Base-by-base conservation (phyloP, 2,113 vertebrate species). In the Toxotes jaculatrix region DNA sequence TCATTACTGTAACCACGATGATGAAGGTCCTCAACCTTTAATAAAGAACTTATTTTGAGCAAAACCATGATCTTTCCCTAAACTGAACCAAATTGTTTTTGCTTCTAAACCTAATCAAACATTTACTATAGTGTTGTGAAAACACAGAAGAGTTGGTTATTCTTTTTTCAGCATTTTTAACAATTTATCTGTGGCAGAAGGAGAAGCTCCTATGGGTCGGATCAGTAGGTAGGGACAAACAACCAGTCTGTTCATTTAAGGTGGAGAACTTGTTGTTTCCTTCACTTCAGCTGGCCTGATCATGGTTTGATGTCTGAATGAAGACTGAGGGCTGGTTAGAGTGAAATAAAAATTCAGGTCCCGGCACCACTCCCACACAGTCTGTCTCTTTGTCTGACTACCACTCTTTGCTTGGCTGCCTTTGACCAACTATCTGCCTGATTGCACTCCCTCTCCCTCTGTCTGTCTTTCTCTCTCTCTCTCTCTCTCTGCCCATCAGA, bases 351-450 rank as follows among this genome's bases (percentile, higher is more conserved):
- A 85, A 90, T 91, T 84, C 86, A 79, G 79, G 73, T 82, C 85
- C 31, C 36, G 53, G 72, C 79, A 70, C 74, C 67, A 70, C 83
- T 88, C 89, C 87, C 72, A 80, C 82, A 47, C 80, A 87, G 88
- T 88, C 87, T 90, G 80, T 86, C 81, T 88, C 79, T 23, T 69
- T 73, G 53, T 89, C 82, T 88, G 82, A 79, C 85, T 83, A 67
- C 72, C 76, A 47, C 79, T 86, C 84, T 85, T 61, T 85, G 89
- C 88, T 83, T 80, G 82, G 82, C 87, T 87, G 87, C 87, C 59
- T 85, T 79, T 87, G 86, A 89, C 82, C 86, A 80, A 82, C 86
- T 88, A 74, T 91, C 87, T 88, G 89, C 77, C 74, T 88, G 92
- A 88, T 90, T 89, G 87, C 86, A 1, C 80, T 72, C 71, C 49